Evolutionary conservation across 2,113 vertebrate genomes (phyloP), one percentile per base, ranked within the genome.

Genomic region (Caretta caretta): DNA sequence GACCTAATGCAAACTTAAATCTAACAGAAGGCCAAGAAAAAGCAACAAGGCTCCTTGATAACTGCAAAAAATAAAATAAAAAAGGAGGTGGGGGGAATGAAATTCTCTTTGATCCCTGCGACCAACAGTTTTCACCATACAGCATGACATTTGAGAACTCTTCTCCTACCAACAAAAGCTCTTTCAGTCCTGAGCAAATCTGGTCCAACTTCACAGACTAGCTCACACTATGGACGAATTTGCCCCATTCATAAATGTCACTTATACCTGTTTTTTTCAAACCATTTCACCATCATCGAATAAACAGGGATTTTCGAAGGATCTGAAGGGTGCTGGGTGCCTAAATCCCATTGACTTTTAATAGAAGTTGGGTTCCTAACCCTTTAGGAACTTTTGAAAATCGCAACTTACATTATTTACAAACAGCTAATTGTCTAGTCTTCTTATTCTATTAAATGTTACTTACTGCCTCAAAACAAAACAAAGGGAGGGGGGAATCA

Each of bases 231-330:
- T 2, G 14, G n/a, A 59, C 12, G 24, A 29, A 85, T 25, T 49
- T 9, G 29, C n/a, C 46, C 72, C 69, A 79, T 84, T 11, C 4
- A n/a, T 5, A 76, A 72, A 57, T 5, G 46, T 53, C 31, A 59
- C 3, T 83, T 24, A 85, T 0, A 0, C 16, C 29, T 81, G 69
- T 4, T 42, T 69, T 69, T 49, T 35, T 16, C 48, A 46, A 49
- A 5, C 57, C 29, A 5, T 42, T 49, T 54, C 5, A 29, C 31
- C 22, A 38, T 46, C 10, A 19, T 31, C 24, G 31, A 81, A 48
- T 5, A 22, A 0, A 1, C 9, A 3, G 0, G 0, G 4, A 48
- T 0, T 57, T 85, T 76, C 38, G 46, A 14, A 87, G 81, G 1
- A 76, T 50, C 42, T 2, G n/a, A 1, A 5, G 27, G 16, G 80